Conservation (phyloP, 2,888 invertebrate genomes). For the Dicranocentrus wangi region DNA sequence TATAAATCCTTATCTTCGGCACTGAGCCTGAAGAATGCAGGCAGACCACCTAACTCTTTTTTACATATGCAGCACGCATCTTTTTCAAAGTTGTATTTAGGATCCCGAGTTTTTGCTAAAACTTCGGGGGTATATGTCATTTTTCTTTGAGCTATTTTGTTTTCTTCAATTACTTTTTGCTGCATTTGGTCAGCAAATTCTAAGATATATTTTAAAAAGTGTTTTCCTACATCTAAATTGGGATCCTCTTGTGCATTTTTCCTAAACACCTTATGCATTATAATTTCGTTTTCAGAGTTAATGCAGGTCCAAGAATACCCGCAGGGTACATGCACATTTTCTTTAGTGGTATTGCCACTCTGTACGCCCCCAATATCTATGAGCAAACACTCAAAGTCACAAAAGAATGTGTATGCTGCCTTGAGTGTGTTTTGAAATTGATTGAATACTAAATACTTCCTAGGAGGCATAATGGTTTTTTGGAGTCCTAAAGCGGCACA, state of each 20-base stretch:
- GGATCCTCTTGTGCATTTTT: neutral
- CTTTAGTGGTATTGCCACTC: neutral
- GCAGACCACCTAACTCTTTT: neutral
- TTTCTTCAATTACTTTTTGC: neutral
- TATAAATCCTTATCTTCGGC: neutral
- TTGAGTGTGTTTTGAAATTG: neutral
- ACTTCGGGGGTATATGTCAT: neutral
- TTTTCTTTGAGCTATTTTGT: neutral
- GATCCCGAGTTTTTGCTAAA: neutral
- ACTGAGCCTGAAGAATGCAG: neutral
- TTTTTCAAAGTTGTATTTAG: neutral
- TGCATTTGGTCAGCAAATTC: neutral
- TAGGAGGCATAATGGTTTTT: neutral
- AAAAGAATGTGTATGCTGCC: constrained; percentile 15
- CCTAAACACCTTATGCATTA: neutral
- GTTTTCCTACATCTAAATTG: constrained; percentile 11
- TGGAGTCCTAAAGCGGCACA: neutral
- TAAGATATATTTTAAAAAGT: constrained; percentile 25
- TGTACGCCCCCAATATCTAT: neutral
- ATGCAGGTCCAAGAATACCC: constrained; percentile 37
- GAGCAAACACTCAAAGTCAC: constrained; percentile 46
- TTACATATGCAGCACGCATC: constrained; percentile 45
- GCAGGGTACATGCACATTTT: constrained; percentile 28
- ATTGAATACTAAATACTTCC: neutral
- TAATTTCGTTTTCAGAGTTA: constrained; percentile 25